Evolutionary conservation across 2,888 invertebrate genomes (phyloP).

Genomic region (Xestoiulus laeticollis): DNA sequence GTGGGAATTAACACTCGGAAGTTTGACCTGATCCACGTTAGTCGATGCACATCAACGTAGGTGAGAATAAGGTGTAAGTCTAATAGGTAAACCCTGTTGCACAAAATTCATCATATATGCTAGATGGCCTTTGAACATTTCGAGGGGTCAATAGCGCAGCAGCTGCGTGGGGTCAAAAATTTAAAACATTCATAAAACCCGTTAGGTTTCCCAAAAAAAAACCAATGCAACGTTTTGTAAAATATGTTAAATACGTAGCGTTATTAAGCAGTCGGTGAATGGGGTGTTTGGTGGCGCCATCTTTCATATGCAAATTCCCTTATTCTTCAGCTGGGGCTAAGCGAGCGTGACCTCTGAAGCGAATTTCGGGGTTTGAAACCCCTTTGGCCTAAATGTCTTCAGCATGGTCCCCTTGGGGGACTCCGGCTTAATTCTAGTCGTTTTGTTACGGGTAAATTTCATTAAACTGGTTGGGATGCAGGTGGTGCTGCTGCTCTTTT

Average conservation of each 20-base stretch:
- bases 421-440: neutral
- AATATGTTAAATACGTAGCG: neutral
- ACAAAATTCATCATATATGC: no score
- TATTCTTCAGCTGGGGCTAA: neutral
- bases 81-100: neutral
- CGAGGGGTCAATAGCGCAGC: neutral
- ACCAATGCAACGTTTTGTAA: neutral
- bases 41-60: no score
- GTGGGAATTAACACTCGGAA: no score
- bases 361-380: neutral
- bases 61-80: no score
- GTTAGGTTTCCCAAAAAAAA: neutral
- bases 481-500: slow-evolving; percentile 25
- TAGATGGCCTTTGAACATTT: neutral
- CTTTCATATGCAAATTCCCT: neutral
- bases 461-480: slow-evolving; percentile 13
- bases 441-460: neutral
- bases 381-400: neutral
- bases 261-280: neutral
- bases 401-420: neutral
- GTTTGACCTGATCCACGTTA: no score
- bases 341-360: neutral
- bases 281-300: neutral
- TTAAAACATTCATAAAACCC: neutral
- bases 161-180: neutral